Evolutionary conservation across 2,888 invertebrate genomes (phyloP).

Genomic region (Calliopum simillimum): DNA sequence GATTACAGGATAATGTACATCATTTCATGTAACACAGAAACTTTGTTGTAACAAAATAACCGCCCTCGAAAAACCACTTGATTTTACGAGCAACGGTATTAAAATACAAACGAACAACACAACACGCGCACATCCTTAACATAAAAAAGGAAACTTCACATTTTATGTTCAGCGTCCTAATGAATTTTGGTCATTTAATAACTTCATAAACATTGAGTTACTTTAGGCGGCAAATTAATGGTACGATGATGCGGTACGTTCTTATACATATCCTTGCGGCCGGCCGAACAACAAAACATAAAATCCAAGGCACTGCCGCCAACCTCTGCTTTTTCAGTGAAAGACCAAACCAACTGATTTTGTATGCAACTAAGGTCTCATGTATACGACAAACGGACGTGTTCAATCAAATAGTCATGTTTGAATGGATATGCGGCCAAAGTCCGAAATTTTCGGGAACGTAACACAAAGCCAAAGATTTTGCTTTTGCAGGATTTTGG

Average conservation of each 20-base stretch:
- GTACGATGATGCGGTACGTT: background rate
- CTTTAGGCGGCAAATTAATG: background rate
- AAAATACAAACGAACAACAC: no score
- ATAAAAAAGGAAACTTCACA: background rate
- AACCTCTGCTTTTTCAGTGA: background rate
- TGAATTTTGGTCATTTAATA: slow-evolving; percentile 23
- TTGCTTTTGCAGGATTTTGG: background rate
- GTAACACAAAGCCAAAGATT: background rate
- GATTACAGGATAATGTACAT: no score
- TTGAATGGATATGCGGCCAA: slow-evolving; percentile 41
- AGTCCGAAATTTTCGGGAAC: background rate
- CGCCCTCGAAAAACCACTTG: no score
- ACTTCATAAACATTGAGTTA: slow-evolving; percentile 2
- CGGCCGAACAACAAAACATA: background rate
- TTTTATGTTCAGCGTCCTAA: background rate
- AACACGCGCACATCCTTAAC: background rate
- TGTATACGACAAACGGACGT: slow-evolving; percentile 51
- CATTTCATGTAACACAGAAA: no score
- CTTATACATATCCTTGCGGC: background rate
- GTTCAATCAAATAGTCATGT: slow-evolving; percentile 51
- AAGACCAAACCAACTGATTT: slow-evolving; percentile 37
- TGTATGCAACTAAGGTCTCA: slow-evolving; percentile 46
- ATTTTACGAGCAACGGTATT: no score
- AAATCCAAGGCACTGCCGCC: background rate
- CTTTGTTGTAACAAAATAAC: no score